A percentile compares a stretch with the other conserved stretches of the same genome.
Conservation (phyloP, 2,888 invertebrate genomes). For the Melieria omissa region DNA sequence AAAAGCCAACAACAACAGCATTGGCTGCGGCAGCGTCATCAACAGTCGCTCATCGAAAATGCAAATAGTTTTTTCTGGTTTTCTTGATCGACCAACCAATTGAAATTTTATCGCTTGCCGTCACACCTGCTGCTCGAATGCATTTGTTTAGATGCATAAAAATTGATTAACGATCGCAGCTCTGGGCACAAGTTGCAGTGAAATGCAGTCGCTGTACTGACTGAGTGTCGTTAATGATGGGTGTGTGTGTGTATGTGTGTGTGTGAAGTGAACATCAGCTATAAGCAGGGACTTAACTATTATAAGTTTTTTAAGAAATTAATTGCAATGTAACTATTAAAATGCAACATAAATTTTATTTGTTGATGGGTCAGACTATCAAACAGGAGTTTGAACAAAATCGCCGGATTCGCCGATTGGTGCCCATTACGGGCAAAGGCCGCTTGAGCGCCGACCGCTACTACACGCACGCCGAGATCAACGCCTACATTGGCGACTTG, state of each 20-base stretch:
- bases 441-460: conserved; percentile 54
- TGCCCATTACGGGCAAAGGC: conserved; percentile 44
- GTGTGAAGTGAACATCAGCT: no score
- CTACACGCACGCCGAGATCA: conserved; percentile 65
- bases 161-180: no score
- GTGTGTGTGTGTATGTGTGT: no score
- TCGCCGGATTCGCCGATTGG: conserved; percentile 42
- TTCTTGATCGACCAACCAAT: neutral
- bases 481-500: conserved; percentile 68
- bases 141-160: neutral
- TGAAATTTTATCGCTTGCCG: neutral
- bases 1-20: neutral
- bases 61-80: neutral
- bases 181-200: no score
- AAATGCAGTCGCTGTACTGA: no score
- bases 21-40: no score
- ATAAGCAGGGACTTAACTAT: no score
- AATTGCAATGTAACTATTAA: no score
- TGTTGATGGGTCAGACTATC: conserved; percentile 49
- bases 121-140: neutral
- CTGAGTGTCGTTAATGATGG: no score
- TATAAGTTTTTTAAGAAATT: no score
- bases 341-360: no score
- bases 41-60: neutral
- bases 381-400: conserved; percentile 47